Evolutionary conservation across 2,888 invertebrate species (phyloP).

Genomic region (Xylota segnis): DNA sequence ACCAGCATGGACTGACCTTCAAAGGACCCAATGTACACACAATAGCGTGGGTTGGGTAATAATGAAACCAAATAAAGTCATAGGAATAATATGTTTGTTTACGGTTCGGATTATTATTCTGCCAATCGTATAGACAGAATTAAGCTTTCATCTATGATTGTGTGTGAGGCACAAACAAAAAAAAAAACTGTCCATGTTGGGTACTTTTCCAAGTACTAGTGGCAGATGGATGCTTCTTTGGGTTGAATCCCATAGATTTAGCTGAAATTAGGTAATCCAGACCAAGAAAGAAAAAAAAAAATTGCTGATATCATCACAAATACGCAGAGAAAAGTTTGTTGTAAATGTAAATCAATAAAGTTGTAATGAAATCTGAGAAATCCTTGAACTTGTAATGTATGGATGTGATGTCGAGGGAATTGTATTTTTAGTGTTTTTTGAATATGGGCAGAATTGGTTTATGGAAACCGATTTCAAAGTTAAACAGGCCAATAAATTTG

Average conservation of each 20-base stretch:
- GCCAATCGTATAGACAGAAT: constrained; percentile 44
- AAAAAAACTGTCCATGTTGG: constrained; percentile 6
- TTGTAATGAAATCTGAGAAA: constrained; percentile 43
- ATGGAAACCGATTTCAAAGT: background rate
- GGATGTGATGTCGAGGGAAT: constrained; percentile 6
- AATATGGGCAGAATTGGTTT: background rate
- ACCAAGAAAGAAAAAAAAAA: constrained; percentile 4
- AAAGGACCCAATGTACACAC: background rate
- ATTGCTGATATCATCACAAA: constrained; percentile 31
- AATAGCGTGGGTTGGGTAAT: background rate
- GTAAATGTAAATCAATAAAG: constrained; percentile 59
- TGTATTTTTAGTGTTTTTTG: constrained; percentile 1
- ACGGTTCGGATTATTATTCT: constrained; percentile 53
- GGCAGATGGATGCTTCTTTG: constrained; percentile 3
- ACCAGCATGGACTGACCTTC: constrained; percentile 42
- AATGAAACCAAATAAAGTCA: constrained; percentile 55
- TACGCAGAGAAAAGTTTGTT: background rate
- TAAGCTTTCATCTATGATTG: constrained; percentile 28
- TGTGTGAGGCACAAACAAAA: constrained; percentile 8
- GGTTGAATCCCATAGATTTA: background rate
- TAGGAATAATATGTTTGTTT: constrained; percentile 56
- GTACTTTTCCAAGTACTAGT: constrained; percentile 1
- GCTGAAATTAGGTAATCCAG: constrained; percentile 21
- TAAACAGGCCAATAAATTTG: constrained; percentile 2
- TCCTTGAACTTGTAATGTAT: constrained; percentile 26